Conservation (phyloP, 2,888 invertebrate genomes). For the Acanthosepion lycidas region DNA sequence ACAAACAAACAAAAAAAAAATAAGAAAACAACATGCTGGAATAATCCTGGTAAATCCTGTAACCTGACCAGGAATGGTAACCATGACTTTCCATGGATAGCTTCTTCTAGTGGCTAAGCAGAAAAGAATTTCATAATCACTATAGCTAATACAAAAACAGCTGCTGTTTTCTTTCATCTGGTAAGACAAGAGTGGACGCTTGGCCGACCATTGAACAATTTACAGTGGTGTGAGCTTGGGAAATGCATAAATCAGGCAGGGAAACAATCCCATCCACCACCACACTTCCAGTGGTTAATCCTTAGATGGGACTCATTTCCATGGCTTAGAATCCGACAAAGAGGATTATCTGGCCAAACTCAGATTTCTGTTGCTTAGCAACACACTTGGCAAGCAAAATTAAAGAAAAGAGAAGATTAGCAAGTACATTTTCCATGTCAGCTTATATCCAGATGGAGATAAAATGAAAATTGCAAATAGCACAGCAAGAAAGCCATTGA, state of each 20-base stretch:
- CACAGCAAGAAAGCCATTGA: constrained; percentile 2
- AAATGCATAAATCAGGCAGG: constrained; percentile 33
- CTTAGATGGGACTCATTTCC: constrained; percentile 33
- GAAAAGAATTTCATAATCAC: constrained; percentile 33
- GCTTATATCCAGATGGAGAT: constrained; percentile 33
- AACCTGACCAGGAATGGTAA: constrained; percentile 33
- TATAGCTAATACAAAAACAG: background rate
- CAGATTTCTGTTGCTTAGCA: constrained; percentile 33
- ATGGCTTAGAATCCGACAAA: constrained; percentile 33
- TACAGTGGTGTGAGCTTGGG: constrained; percentile 33
- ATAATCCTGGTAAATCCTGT: background rate
- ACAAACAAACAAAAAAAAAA: background rate
- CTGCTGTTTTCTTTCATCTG: constrained; percentile 23
- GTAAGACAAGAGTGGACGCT: constrained; percentile 33
- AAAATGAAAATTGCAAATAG: constrained; percentile 33
- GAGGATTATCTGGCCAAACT: constrained; percentile 23
- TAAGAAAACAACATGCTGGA: background rate
- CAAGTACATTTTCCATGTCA: constrained; percentile 10
- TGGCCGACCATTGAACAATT: constrained; percentile 14
- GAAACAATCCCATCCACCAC: background rate
- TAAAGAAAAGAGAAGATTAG: constrained; percentile 33
- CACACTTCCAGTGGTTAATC: background rate
- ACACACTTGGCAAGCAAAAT: constrained; percentile 22
- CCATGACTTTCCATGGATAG: constrained; percentile 33
- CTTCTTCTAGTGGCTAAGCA: constrained; percentile 9